Evolutionary conservation across 2,888 invertebrate genomes (phyloP).

Genomic region (Stictocephala bisonia): DNA sequence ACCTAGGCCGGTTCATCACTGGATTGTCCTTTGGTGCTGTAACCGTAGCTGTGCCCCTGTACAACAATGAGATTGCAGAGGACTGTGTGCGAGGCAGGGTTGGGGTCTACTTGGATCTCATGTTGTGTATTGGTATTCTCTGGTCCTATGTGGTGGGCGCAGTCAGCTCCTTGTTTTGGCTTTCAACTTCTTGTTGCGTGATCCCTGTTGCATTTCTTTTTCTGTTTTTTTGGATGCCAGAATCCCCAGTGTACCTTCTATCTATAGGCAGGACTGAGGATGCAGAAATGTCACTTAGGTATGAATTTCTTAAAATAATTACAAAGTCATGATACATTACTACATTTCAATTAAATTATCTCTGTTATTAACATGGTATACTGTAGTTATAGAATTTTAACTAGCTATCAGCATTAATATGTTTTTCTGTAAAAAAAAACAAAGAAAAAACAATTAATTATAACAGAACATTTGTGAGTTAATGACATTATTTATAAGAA

Average conservation of each 20-base stretch:
- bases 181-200: constrained; percentile 63
- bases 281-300: constrained; percentile 64
- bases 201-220: constrained; percentile 62
- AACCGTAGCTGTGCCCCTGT: constrained; percentile 64
- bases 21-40: constrained; percentile 65
- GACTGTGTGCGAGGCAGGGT: constrained; percentile 65
- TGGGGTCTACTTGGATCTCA: constrained; percentile 67
- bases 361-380: too few species aligned
- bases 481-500: too few species aligned
- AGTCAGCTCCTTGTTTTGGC: constrained; percentile 62
- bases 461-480: too few species aligned
- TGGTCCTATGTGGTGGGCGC: constrained; percentile 64
- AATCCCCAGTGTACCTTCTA: constrained; percentile 63
- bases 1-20: constrained; percentile 61
- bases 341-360: too few species aligned
- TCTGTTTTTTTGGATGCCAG: constrained; percentile 64
- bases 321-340: too few species aligned
- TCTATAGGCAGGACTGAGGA: constrained; percentile 57
- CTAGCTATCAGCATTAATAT: too few species aligned
- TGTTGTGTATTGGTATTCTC: constrained; percentile 66
- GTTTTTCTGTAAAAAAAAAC: too few species aligned
- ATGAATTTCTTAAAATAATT: too few species aligned
- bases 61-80: constrained; percentile 65
- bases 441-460: too few species aligned
- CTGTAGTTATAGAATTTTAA: too few species aligned